Evolutionary conservation across 2,797 vertebrate genomes (phyloP).

Genomic region (Crypturellus tataupa): DNA sequence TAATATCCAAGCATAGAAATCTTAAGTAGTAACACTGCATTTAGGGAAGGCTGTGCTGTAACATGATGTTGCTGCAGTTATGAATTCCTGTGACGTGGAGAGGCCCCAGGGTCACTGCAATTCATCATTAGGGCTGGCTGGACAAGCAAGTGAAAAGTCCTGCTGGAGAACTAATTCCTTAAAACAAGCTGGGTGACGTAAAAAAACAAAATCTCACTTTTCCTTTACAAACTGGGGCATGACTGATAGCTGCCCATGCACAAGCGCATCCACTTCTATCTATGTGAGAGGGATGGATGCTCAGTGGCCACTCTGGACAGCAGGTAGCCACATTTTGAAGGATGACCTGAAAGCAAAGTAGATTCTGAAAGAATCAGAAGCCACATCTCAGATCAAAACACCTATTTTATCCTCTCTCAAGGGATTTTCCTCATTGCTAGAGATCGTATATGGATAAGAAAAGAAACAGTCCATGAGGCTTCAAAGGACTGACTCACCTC

Average conservation of each 20-base stretch:
- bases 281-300: not conserved
- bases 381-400: not conserved
- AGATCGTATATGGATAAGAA: not conserved
- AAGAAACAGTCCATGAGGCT: not conserved
- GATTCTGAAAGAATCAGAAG: not conserved
- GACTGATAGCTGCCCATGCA: accelerated
- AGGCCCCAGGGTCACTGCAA: not conserved
- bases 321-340: not conserved
- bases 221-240: not conserved
- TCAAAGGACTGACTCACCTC: slow-evolving; percentile 1
- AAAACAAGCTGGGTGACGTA: not conserved
- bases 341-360: not conserved
- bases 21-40: not conserved
- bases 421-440: not conserved
- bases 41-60: not conserved
- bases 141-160: not conserved
- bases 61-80: not conserved
- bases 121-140: not conserved
- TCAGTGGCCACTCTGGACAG: too few relatives aligned
- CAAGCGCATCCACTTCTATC: not conserved
- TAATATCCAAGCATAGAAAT: not conserved
- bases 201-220: not conserved
- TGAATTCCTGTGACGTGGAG: not conserved
- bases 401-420: not conserved
- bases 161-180: not conserved